These are phyloP conservation scores for Panagrolaimus sp. DNA, from an alignment of 1,140 invertebrate genomes.

Conservation along the genomic window DNA sequence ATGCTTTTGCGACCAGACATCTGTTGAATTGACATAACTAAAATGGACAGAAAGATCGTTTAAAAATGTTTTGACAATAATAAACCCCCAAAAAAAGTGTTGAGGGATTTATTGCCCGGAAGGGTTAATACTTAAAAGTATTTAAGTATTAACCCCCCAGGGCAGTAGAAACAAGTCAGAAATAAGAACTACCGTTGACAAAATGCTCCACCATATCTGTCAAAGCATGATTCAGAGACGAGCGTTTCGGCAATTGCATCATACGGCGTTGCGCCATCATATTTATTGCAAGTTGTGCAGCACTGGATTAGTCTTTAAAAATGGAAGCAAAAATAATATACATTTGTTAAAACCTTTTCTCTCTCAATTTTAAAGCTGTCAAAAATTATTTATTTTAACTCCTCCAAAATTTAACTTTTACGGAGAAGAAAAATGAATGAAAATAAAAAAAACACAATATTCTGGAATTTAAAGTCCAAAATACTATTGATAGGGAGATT, in stretches of 20 bases:
- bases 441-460: too few species aligned
- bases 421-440: too few species aligned
- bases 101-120: constrained; percentile 11
- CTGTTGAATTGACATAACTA: constrained; percentile 2
- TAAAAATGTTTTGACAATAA: too few species aligned
- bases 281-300: constrained; percentile 36
- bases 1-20: constrained; percentile 27
- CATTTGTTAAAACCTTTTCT: too few species aligned
- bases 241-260: constrained; percentile 34
- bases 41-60: background rate
- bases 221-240: constrained; percentile 27
- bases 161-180: constrained; percentile 2
- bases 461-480: too few species aligned
- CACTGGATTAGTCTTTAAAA: constrained; percentile 30
- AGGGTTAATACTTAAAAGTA: constrained; percentile 14
- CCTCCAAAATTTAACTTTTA: background rate
- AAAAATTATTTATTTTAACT: constrained; percentile 15
- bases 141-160: constrained; percentile 13
- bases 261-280: constrained; percentile 30
- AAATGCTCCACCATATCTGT: constrained; percentile 32
- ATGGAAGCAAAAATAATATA: too few species aligned
- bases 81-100: constrained; percentile 16
- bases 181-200: constrained; percentile 30
- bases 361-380: too few species aligned
- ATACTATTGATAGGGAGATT: too few species aligned